A percentile compares a stretch with the other conserved stretches of the same genome.
phyloP scores from a whole-genome alignment of 2,888 invertebrate genomes.

The Metopia argyrocephala region DNA sequence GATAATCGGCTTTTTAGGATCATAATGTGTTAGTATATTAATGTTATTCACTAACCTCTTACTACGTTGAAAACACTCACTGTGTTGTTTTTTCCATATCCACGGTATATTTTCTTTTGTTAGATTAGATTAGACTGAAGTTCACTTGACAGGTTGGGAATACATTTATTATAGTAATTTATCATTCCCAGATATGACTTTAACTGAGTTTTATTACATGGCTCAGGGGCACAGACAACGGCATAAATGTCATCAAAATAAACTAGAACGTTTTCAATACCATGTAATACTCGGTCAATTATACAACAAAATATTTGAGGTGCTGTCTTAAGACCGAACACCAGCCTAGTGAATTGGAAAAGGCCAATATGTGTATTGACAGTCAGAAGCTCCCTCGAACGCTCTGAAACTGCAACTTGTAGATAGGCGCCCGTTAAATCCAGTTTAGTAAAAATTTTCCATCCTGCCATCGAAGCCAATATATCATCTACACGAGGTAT shows the following conservation, averaged over 20 bases:
- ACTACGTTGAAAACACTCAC: constrained; percentile 38
- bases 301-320: constrained; percentile 23
- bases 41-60: constrained; percentile 37
- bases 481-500: constrained; percentile 63
- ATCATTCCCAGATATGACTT: constrained; percentile 48
- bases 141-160: constrained; percentile 53
- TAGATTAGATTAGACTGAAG: constrained; percentile 42
- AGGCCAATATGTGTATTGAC: constrained; percentile 40
- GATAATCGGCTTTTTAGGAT: constrained; percentile 11
- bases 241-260: constrained; percentile 36
- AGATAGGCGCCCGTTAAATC: constrained; percentile 39
- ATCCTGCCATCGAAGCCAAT: constrained; percentile 56
- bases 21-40: constrained; percentile 37
- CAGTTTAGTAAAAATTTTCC: constrained; percentile 32
- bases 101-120: constrained; percentile 30
- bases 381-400: constrained; percentile 40
- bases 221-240: constrained; percentile 1
- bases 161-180: constrained; percentile 54
- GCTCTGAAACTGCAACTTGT: constrained; percentile 30
- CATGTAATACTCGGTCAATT: constrained; percentile 5
- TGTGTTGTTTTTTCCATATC: constrained; percentile 37
- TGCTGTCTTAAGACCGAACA: constrained; percentile 30
- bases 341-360: constrained; percentile 40
- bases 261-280: constrained; percentile 6
- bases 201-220: constrained; percentile 43